Evolutionary conservation across 2,888 invertebrate genomes (phyloP), one percentile per base, ranked within the genome.

Genomic region (Galeruca laticollis): DNA sequence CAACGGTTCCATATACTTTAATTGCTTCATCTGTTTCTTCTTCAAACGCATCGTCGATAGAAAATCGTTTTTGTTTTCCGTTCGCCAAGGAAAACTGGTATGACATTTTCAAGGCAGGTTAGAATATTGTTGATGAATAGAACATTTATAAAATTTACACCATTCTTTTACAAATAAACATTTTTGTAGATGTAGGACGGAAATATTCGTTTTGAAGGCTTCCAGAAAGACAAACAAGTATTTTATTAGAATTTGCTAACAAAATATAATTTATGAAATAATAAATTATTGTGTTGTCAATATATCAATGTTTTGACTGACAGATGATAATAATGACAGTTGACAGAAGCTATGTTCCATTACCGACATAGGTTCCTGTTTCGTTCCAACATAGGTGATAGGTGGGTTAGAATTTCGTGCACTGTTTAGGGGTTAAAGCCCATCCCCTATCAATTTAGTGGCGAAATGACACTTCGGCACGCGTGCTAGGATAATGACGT

Each of bases 31-130:
- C 94, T 57, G 93, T 93, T 83, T 94, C 94, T 82, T 94, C 94
- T 82, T 94, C 94, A 82, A 94, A 94, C 13, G 94, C 94, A 85
- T 94, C 94, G 85, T 94, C 94, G 79, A 94, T 94, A 61, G 93
- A 93, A 86, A 94, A 94, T 76, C 92, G 87, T 82, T 91, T 91
- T 64, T 76, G 74, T 69, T 81, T 80, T 15, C 78, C 79, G 64
- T 75, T 83, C 82, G 80, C 71, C 66, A 78, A 72, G 61, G 77
- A 73, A 68, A 79, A 78, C 68, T 79, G 80, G 15, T 76, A 75
- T 70, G 79, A 76, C 79, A 80, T 80, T 75, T 75, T 77, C 47
- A 20, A 57, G 37, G 33, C 57, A 66, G 63, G 66, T 70, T 69
- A 68, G 63, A 49, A 64, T 57, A 64, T 21, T 47, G 13, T 62